Evolutionary conservation across 2,797 vertebrate species (phyloP), one percentile per base, ranked within the genome.

Genomic region (Cuniculus paca): DNA sequence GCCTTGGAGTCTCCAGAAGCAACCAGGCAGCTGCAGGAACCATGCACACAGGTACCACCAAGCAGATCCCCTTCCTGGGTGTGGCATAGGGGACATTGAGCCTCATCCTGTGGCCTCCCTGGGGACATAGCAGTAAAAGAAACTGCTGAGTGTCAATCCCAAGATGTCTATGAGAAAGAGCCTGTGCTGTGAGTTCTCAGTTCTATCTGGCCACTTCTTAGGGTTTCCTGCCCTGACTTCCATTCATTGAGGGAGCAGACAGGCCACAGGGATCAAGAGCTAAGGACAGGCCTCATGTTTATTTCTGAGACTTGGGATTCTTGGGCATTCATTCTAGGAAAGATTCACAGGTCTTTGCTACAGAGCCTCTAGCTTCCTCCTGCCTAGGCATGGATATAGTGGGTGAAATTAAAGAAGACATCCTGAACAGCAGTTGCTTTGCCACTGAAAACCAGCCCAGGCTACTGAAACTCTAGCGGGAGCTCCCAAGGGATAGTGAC

Each of bases 21-120:
- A 6, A 4, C 2, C 0, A 91, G 80, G 70, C 52, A 78, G 89
- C 80, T 93, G 72, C 60, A 54, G 90, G 93, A 85, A 31, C 56
- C 17, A 0, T 45, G 94, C 34, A 50, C 19, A 6, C 78, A 88
- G 65, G 61, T 36, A 34, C 45, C 56, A 48, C 28, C 74, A 16
- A 26, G 87, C 0, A 10, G 56, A 19, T 72, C 70, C 93, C 77
- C 89, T 94, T 96, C 78, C 70, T 75, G 91, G 77, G 54, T 28
- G 5, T 2, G 61, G 88, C 84, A 88, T 8, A 80, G 68, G 19
- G 81, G 14, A 90, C 52, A 72, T 11, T 17, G 42, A 45, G 88
- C 82, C 84, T 92, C 54, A 8, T 93, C 81, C 70, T 74, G 77
- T n/a, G 50, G 89, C 45, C 31, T 93, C 63, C 91, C 96, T 97